phyloP scores from a whole-genome alignment of 1,140 invertebrate genomes.

The Venustaconcha ellipsiformis region DNA sequence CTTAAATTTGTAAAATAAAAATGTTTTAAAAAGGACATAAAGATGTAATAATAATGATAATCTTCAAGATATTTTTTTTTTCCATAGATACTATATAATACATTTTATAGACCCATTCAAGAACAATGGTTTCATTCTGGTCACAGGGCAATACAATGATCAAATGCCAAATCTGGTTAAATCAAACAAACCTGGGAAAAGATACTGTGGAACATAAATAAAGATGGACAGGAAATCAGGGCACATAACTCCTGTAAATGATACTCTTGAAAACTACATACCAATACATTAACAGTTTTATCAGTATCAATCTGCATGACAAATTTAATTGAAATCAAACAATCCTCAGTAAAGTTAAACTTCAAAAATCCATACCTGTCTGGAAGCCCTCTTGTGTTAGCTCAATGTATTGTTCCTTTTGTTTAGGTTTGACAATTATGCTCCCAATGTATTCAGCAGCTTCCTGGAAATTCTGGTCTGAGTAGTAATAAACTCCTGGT shows the following conservation, averaged over 20 bases:
- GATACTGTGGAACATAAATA: no score
- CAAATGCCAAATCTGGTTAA: no score
- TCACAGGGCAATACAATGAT: not conserved
- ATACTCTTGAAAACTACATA: no score
- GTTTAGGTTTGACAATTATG: constrained; percentile 68
- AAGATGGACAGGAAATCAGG: no score
- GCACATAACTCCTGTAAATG: no score
- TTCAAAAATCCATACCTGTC: constrained; percentile 49
- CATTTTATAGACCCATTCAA: not conserved
- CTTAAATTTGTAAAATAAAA: no score
- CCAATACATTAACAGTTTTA: no score
- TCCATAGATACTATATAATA: not conserved
- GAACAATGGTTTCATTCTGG: not conserved
- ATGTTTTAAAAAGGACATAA: no score
- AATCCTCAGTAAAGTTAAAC: not conserved
- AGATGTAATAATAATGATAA: not conserved
- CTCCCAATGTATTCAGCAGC: constrained; percentile 68
- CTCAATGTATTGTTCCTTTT: constrained; percentile 62
- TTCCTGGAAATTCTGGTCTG: constrained; percentile 66
- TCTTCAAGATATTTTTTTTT: not conserved
- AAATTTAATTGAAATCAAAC: no score
- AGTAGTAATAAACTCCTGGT: constrained; percentile 68
- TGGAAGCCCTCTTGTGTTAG: constrained; percentile 61
- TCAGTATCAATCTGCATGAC: no score
- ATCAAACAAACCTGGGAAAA: no score